These are phyloP conservation scores for Sitodiplosis mosellana DNA, from an alignment of 1,140 invertebrate genomes.

Conservation along the genomic window DNA sequence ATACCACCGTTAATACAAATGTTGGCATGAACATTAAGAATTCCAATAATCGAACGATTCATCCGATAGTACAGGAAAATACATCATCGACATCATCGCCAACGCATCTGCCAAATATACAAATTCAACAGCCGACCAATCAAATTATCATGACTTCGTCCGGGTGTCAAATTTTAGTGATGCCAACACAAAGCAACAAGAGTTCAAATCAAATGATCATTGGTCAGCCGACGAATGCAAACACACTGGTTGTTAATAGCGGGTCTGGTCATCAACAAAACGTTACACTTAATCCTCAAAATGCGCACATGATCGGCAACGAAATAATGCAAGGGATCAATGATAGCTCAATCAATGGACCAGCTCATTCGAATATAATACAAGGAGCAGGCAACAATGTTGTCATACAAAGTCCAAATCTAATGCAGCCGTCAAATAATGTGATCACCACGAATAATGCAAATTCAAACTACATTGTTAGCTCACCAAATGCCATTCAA, in stretches of 20 bases:
- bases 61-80: not conserved
- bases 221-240: not conserved
- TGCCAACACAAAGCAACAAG: slow-evolving; percentile 24
- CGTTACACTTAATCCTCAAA: slow-evolving; percentile 1
- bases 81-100: not conserved
- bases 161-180: slow-evolving; percentile 26
- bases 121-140: slow-evolving; percentile 6
- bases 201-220: slow-evolving; percentile 7
- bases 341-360: not conserved
- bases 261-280: not conserved
- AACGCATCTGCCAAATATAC: not conserved
- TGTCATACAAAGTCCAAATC: not conserved
- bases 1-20: not conserved
- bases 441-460: not conserved
- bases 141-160: slow-evolving; percentile 24
- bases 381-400: not conserved
- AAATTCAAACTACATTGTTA: not conserved
- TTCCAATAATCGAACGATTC: not conserved
- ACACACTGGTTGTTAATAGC: not conserved
- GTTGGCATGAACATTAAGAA: not conserved
- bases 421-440: slow-evolving; percentile 1
- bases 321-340: slow-evolving; percentile 1
- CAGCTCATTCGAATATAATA: not conserved
- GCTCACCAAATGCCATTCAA: not conserved
- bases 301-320: not conserved